phyloP scores from a whole-genome alignment of 2,888 invertebrate species.

The Trissolcus japonicus region DNA sequence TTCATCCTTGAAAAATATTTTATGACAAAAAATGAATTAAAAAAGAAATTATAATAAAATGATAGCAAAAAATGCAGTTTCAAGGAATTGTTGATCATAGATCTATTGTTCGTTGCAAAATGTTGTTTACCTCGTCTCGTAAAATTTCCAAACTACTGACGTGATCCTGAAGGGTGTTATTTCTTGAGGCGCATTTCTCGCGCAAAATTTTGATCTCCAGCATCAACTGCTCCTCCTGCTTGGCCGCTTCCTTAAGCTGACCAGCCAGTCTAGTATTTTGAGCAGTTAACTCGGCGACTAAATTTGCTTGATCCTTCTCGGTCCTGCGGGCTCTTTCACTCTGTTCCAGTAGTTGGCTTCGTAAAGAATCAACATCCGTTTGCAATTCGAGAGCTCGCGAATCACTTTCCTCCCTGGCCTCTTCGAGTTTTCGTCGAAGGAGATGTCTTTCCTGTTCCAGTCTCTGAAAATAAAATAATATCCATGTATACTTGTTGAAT shows the following conservation, averaged over 20 bases:
- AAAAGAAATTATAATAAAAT: too few species aligned
- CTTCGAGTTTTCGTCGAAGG: constrained; percentile 88
- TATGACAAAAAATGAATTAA: too few species aligned
- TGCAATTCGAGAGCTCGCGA: constrained; percentile 91
- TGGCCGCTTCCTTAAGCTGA: constrained; percentile 90
- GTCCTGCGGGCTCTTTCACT: constrained; percentile 77
- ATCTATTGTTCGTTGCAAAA: too few species aligned
- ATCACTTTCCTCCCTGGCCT: constrained; percentile 92
- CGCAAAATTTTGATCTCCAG: constrained; percentile 88
- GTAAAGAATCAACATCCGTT: constrained; percentile 89
- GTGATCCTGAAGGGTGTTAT: constrained; percentile 90
- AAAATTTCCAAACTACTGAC: constrained; percentile 92
- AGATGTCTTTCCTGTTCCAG: constrained; percentile 96
- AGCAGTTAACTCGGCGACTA: constrained; percentile 90
- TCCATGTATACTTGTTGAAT: too few species aligned
- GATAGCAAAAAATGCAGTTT: too few species aligned
- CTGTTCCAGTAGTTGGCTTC: constrained; percentile 83
- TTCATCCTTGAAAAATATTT: too few species aligned
- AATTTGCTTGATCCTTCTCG: constrained; percentile 87
- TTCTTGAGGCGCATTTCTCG: constrained; percentile 89
- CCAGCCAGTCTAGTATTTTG: constrained; percentile 91
- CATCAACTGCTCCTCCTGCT: constrained; percentile 87
- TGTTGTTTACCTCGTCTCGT: constrained; percentile 84
- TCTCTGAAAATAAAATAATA: constrained; percentile 84
- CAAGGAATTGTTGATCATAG: too few species aligned